These are phyloP conservation scores for Halictus quadricinctus DNA, from an alignment of 2,888 invertebrate genomes.

Conservation along the genomic window DNA sequence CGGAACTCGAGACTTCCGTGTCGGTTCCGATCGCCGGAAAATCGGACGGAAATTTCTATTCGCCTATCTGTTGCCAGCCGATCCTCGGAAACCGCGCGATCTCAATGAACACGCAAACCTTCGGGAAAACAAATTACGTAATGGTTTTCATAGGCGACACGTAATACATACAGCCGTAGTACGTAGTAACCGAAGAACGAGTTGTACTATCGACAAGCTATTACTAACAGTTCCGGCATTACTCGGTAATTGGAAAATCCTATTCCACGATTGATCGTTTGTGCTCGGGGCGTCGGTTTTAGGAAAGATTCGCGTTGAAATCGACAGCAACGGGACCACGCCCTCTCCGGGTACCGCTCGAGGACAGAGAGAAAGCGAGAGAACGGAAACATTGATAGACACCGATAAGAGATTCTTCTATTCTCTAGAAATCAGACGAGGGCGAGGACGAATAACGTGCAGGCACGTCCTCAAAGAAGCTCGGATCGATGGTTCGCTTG, in stretches of 20 bases:
- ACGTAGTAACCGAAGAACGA: neutral
- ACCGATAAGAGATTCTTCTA: no score
- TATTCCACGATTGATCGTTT: no score
- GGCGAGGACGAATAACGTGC: no score
- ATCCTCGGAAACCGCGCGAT: neutral
- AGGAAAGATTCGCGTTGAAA: neutral
- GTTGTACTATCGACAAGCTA: neutral
- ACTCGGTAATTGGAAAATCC: neutral
- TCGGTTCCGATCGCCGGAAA: neutral
- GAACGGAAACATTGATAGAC: neutral
- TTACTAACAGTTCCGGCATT: neutral
- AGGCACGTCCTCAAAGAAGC: no score
- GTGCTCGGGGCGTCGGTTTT: no score
- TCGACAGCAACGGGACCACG: neutral
- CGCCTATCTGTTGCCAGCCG: neutral
- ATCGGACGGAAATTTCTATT: neutral
- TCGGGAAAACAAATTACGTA: constrained; percentile 19
- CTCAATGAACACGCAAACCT: constrained; percentile 1
- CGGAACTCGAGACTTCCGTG: neutral
- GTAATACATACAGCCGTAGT: constrained; percentile 5
- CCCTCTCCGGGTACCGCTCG: neutral
- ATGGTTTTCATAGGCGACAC: constrained; percentile 21
- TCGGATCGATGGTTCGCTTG: no score
- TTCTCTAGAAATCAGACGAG: no score
- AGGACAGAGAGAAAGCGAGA: neutral